These are phyloP conservation scores for Neomonachus schauinslandi DNA, from an alignment of 2,113 vertebrate genomes.

Conservation along the genomic window DNA sequence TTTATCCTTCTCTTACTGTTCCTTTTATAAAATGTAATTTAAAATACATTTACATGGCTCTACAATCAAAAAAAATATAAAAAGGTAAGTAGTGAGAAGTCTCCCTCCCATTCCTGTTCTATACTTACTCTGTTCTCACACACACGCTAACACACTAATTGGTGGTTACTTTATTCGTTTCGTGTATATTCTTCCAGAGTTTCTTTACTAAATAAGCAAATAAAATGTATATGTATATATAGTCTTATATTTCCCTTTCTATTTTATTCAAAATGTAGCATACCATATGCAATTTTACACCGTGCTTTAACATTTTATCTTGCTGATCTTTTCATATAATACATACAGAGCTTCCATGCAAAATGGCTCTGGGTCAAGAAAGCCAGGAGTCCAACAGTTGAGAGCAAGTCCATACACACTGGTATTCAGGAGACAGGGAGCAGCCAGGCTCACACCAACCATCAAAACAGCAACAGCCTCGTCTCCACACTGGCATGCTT, in stretches of 20 bases:
- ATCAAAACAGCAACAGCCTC: neutral
- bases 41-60: neutral
- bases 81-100: neutral
- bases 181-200: neutral
- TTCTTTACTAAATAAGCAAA: slow-evolving; percentile 35
- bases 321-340: neutral
- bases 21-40: slow-evolving; percentile 13
- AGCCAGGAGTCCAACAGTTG: neutral
- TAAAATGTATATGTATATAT: neutral
- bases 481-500: neutral
- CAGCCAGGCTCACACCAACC: neutral
- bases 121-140: neutral
- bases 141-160: neutral
- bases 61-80: slow-evolving; percentile 23
- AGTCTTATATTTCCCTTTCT: neutral
- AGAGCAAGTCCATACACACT: neutral
- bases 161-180: neutral
- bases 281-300: neutral
- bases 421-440: neutral
- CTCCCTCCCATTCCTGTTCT: neutral
- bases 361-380: neutral
- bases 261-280: slow-evolving; percentile 20
- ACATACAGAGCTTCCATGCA: neutral
- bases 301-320: neutral
- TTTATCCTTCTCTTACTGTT: neutral